Base-by-base conservation (phyloP, 2,888 invertebrate genomes). In the Saturnia japonica region DNA sequence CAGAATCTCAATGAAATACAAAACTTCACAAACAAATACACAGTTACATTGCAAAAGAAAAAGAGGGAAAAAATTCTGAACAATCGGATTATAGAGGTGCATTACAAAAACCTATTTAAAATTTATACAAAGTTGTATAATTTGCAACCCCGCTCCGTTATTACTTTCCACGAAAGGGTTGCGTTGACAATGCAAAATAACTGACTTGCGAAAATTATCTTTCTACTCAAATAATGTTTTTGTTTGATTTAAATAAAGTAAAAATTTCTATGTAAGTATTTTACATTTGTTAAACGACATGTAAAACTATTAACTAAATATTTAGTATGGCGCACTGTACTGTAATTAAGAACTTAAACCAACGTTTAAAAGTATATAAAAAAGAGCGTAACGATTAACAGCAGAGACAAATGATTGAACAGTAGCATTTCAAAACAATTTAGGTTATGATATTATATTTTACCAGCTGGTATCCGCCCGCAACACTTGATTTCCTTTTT, bases 101-200 rank as follows among this genome's bases (percentile, higher is more conserved):
- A 28, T 28, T 11, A 28, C 57, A 28, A 25, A 60, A 60, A 60
- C 3, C 12, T 28, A 28, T 60, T 25, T 28, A 28, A 14, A 60
- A 60, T 28, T 14, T 14, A 54, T 14, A 60, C 57, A 60, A 60
- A 60, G 28, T 60, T 60, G 57, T 60, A 60, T 60, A 60, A 60
- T 60, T 60, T 60, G 57, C 57, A 60, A 28, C 28, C 57, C 57
- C 25, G 14, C 28, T 60, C 11, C 25, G 57, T 25, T 25, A 25
- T 60, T 28, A 25, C 28, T 12, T 60, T 60, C 57, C 57, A 28
- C 14, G 57, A 60, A 60, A 60, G 57, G 57, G 57, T 60, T 60
- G 28, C 57, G 57, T 60, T 60, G 57, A 60, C 57, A 60, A 60
- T 60, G 57, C 57, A 60, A 60, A n/a, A 60, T 60, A 60, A 60